Evolutionary conservation across 1,140 invertebrate species (phyloP).

Genomic region (Adelges cooleyi): DNA sequence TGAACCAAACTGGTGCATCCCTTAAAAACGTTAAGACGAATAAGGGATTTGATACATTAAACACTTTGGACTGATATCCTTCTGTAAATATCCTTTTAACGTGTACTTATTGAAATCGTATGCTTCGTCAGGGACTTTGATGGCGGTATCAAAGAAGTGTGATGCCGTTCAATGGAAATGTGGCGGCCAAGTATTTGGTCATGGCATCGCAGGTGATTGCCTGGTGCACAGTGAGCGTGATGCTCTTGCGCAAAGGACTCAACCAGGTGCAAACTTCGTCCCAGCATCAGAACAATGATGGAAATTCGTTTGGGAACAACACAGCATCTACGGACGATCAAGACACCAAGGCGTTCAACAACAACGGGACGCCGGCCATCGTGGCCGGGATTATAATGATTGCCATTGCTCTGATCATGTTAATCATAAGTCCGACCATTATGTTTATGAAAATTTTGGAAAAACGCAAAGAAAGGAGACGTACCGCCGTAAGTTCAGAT

Average conservation of each 20-base stretch:
- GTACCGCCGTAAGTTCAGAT: neutral
- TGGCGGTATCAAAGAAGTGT: neutral
- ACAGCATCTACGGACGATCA: too few relatives aligned
- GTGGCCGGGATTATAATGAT: constrained; percentile 17
- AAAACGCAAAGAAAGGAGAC: neutral
- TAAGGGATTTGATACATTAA: too few relatives aligned
- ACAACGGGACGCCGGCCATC: neutral
- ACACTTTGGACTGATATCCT: too few relatives aligned
- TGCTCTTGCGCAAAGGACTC: constrained; percentile 3
- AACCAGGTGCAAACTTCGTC: neutral
- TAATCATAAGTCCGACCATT: constrained; percentile 15
- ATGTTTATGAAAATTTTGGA: constrained; percentile 20
- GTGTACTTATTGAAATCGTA: too few relatives aligned
- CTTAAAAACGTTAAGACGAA: too few relatives aligned
- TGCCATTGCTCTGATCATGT: constrained; percentile 14
- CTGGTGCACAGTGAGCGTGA: constrained; percentile 13
- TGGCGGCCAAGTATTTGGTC: constrained; percentile 18
- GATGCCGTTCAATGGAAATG: constrained; percentile 12
- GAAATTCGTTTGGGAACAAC: neutral
- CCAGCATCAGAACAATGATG: neutral
- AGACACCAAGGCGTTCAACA: neutral
- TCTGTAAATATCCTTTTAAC: too few relatives aligned
- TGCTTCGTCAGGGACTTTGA: too few relatives aligned
- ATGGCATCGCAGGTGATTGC: constrained; percentile 16
- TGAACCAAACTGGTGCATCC: too few relatives aligned